Evolutionary conservation across 2,888 invertebrate species (phyloP).

Genomic region (Drosophila siamana): DNA sequence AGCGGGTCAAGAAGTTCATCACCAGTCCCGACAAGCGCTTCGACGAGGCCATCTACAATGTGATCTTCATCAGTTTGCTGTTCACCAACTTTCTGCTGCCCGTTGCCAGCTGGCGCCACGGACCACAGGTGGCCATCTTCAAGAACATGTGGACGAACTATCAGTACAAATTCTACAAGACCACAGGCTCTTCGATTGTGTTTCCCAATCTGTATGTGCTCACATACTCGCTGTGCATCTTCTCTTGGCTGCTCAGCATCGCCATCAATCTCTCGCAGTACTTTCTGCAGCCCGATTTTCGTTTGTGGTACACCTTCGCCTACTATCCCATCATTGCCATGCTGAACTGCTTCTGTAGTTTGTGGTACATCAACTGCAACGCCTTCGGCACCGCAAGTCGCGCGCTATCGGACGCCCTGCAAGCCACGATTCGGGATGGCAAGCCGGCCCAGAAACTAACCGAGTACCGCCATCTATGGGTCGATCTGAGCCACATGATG

Average conservation of each 20-base stretch:
- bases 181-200: slow-evolving; percentile 87
- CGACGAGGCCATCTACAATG: slow-evolving; percentile 91
- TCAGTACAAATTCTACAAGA: slow-evolving; percentile 87
- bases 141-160: slow-evolving; percentile 93
- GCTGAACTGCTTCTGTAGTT: slow-evolving; percentile 90
- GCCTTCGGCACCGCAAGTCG: slow-evolving; percentile 89
- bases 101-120: slow-evolving; percentile 90
- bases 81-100: slow-evolving; percentile 90
- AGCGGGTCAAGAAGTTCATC: slow-evolving; percentile 87
- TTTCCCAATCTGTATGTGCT: slow-evolving; percentile 88
- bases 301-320: slow-evolving; percentile 90
- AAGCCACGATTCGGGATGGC: slow-evolving; percentile 88
- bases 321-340: slow-evolving; percentile 91
- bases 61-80: slow-evolving; percentile 90
- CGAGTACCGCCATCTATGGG: slow-evolving; percentile 90
- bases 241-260: slow-evolving; percentile 89
- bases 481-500: slow-evolving; percentile 92
- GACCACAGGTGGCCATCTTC: slow-evolving; percentile 89
- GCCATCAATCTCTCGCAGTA: slow-evolving; percentile 89
- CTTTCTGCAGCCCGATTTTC: slow-evolving; percentile 90
- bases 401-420: slow-evolving; percentile 88
- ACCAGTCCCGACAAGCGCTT: slow-evolving; percentile 88
- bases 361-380: slow-evolving; percentile 90
- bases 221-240: slow-evolving; percentile 88
- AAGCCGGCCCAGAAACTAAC: slow-evolving; percentile 89